Base-by-base conservation (phyloP, 1,140 invertebrate species). In the Drosophila micromelanica region DNA sequence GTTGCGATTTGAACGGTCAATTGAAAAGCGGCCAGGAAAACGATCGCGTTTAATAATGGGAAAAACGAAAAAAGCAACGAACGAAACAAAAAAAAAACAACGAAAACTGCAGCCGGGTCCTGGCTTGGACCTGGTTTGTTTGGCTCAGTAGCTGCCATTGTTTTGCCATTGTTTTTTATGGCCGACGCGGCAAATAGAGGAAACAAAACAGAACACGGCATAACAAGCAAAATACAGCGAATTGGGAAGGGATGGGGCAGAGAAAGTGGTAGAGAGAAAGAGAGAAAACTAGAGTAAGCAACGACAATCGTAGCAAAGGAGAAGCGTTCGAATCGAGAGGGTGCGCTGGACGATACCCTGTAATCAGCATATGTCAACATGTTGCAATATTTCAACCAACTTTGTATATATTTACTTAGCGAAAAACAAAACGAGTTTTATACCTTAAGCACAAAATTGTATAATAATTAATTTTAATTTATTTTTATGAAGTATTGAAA, bases 1-100 rank as follows among this genome's bases (percentile, higher is more conserved):
- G 84, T 87, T 90, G 75, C 90, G 80, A 87, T 73, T 80, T 78
- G 59, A 77, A 90, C 77, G 90, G 90, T 91, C 90, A 91, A 91
- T 91, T 91, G 90, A 91, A 90, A 91, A 75, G 74, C 79, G 79
- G 38, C 76, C 84, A 73, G 73, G 49, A 78, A 80, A 86, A 81
- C 81, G 81, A 89, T 89, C 84, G 63, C 20, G 54, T 45, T 59
- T 63, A 23, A 56, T 68, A 72, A 68, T 48, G 42, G 42, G 54
- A 46, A 78, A 60, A 52, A 27, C 51, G 49, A 52, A 12, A n/a
- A 7, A 11, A 6, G 30, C 5, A 51, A 27, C 27, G 11, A 63
- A n/a, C n/a, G n/a, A n/a, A n/a, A 5, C 4, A 40, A 49, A 57
- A 49, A 48, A 40, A 61, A 49, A 60, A 17, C 4, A 13, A 52